These are phyloP conservation scores for Watersipora subatra DNA, from an alignment of 1,140 invertebrate species.

Conservation along the genomic window DNA sequence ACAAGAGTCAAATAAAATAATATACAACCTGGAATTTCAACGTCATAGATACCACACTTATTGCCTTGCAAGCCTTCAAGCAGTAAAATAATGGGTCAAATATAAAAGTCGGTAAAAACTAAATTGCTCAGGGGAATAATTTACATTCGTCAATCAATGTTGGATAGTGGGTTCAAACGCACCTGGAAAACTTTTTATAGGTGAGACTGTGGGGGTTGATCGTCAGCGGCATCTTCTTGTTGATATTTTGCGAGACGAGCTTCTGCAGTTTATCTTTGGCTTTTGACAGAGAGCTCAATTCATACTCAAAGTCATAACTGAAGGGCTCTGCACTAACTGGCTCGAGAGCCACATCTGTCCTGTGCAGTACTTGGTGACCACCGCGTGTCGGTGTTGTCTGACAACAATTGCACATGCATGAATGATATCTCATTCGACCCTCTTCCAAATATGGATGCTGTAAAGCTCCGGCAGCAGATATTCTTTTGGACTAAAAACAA, in stretches of 20 bases:
- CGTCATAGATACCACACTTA: too few species aligned
- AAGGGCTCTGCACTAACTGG: slow-evolving; percentile 74
- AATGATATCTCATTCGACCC: slow-evolving; percentile 91
- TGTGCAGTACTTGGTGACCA: neutral
- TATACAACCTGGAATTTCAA: too few species aligned
- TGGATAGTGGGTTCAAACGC: slow-evolving; percentile 46
- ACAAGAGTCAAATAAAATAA: too few species aligned
- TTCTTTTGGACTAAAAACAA: slow-evolving; percentile 65
- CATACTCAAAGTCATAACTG: slow-evolving; percentile 85
- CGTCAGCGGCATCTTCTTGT: slow-evolving; percentile 81
- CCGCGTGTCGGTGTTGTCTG: neutral
- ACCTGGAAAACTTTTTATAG: slow-evolving; percentile 99
- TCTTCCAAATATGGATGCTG: slow-evolving; percentile 94
- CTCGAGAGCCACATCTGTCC: slow-evolving; percentile 60
- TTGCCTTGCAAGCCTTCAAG: too few species aligned
- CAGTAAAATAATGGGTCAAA: too few species aligned
- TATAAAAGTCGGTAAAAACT: too few species aligned
- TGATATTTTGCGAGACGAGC: slow-evolving; percentile 84
- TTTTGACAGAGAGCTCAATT: slow-evolving; percentile 76
- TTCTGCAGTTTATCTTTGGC: slow-evolving; percentile 97
- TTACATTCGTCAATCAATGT: too few species aligned
- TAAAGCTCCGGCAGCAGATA: slow-evolving; percentile 81
- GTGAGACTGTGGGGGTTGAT: slow-evolving; percentile 98
- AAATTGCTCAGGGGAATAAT: too few species aligned
- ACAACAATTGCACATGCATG: slow-evolving; percentile 99